Evolutionary conservation across 2,888 invertebrate species (phyloP).

Genomic region (Megamerina dolium): DNA sequence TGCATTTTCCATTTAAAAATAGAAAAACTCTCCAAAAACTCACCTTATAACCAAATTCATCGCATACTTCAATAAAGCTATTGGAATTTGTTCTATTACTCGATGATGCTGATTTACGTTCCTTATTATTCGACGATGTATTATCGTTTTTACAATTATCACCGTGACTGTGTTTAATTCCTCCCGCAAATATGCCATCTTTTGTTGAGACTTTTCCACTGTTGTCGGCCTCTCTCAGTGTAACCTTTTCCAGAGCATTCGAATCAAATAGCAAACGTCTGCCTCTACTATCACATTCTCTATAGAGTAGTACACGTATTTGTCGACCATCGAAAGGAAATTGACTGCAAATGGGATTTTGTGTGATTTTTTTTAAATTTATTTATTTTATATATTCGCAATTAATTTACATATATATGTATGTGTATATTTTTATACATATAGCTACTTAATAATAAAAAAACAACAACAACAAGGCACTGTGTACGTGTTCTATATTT

Average conservation of each 20-base stretch:
- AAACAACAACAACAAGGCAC: too few relatives aligned
- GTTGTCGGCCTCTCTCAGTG: conserved; percentile 39
- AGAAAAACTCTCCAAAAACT: too few relatives aligned
- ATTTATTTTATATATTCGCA: not conserved
- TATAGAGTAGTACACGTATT: conserved; percentile 75
- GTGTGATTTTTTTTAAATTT: not conserved
- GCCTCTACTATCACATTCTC: conserved; percentile 79
- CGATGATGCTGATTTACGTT: not conserved
- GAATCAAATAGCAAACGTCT: conserved; percentile 80
- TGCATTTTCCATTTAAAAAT: not conserved
- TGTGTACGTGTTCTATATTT: too few relatives aligned
- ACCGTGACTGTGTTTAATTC: conserved; percentile 1
- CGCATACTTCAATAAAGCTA: conserved; percentile 57
- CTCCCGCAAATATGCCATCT: conserved; percentile 15
- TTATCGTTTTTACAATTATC: not conserved
- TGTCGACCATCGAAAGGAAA: conserved; percentile 63
- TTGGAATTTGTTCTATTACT: conserved; percentile 41
- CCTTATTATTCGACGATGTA: too few relatives aligned
- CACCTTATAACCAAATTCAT: conserved; percentile 63
- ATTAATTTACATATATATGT: not conserved
- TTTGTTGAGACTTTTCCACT: conserved; percentile 13
- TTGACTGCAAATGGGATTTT: conserved; percentile 33
- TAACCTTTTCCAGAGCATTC: conserved; percentile 59
- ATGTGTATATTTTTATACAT: too few relatives aligned
- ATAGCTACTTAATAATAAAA: too few relatives aligned